Evolutionary conservation across 2,797 vertebrate species (phyloP), one percentile per base, ranked within the genome.

Genomic region (Chelon labrosus): DNA sequence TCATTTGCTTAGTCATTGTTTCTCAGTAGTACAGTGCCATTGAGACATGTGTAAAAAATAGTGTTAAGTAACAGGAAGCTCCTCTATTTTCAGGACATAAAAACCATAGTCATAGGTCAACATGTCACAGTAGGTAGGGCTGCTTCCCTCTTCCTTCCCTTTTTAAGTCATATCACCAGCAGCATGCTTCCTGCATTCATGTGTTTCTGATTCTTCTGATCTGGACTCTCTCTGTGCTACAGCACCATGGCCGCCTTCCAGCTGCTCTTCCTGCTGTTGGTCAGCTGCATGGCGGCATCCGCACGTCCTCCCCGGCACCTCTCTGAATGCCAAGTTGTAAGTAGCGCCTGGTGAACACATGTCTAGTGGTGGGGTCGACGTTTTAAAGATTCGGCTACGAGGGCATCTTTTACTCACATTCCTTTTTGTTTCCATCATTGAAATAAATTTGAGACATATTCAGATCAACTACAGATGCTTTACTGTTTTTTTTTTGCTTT

Each of bases 231-330:
- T 62, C 62, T 44, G 0, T 83, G 61, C 64, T 67, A 60, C 92
- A 97, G 96, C 95, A 91, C 88, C 91, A 99, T 99, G 98, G 94
- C 91, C 69, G 55, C 84, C 60, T 82, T 92, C 87, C 67, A 95
- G 76, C 75, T 96, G 92, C 87, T 97, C 49, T 82, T 97, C 80
- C 90, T 95, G 92, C 88, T 93, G 69, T 60, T 90, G 77, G 77
- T 95, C 86, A 92, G 90, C 55, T 85, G 85, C 62, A 87, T 89
- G 67, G 85, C 79, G 41, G 87, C 93, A 0, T 91, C 89, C 58
- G 79, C 88, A 44, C 93, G 77, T 37, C 92, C 82, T 37, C n/a
- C 79, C 19, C 37, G 14, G 4, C 92, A 92, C 42, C 80, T 81
- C 47, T 51, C 80, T 2, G 62, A 94, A 25, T 98, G 97, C 89